These are phyloP conservation scores for Drosophila diplacantha DNA, from an alignment of 2,888 invertebrate species.

Conservation along the genomic window DNA sequence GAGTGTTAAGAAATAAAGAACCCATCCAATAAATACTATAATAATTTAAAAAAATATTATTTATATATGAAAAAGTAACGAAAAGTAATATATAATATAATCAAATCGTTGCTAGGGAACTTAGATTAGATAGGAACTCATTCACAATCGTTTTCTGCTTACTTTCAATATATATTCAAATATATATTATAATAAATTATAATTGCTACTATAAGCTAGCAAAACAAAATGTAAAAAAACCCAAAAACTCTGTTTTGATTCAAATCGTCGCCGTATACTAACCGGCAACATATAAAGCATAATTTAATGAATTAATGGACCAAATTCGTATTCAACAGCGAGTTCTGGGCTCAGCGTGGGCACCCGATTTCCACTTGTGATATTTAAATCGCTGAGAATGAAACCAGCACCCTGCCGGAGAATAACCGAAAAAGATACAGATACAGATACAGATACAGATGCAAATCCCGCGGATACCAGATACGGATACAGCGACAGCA, in stretches of 20 bases:
- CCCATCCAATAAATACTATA: not conserved
- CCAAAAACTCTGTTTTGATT: not conserved
- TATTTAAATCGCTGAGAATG: constrained; percentile 47
- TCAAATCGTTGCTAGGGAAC: not conserved
- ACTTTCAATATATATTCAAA: not conserved
- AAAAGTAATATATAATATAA: not conserved
- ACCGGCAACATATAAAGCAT: constrained; percentile 52
- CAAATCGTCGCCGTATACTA: constrained; percentile 12
- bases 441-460: constrained; percentile 19
- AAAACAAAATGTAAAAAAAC: not conserved
- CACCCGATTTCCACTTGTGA: constrained; percentile 58
- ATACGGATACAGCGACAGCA: constrained; percentile 31
- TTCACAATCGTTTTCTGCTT: not conserved
- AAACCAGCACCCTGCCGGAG: constrained; percentile 14
- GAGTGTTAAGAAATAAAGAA: not conserved
- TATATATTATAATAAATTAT: not conserved
- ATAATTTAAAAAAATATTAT: not conserved
- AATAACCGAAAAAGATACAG: constrained; percentile 23
- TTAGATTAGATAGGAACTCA: not conserved
- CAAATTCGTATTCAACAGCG: constrained; percentile 22
- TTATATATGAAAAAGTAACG: not conserved
- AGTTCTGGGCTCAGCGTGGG: constrained; percentile 57
- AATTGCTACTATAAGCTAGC: not conserved
- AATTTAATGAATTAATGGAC: constrained; percentile 59
- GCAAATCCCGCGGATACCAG: constrained; percentile 12